A percentile compares a stretch with the other conserved stretches of the same genome.
phyloP scores from a whole-genome alignment of 2,113 vertebrate species.

The Leptodactylus fuscus region DNA sequence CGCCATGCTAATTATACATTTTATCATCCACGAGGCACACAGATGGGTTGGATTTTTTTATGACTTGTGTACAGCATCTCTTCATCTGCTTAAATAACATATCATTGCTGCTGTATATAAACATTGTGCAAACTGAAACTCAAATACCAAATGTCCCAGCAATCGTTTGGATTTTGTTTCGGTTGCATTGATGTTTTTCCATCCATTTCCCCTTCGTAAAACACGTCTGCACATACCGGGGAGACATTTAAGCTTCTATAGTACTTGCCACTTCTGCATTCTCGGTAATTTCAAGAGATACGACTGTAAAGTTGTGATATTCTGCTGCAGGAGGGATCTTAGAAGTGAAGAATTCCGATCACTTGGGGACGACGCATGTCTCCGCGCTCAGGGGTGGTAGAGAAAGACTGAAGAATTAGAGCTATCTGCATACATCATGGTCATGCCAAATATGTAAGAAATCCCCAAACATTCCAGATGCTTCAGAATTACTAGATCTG shows the following conservation, averaged over 20 bases:
- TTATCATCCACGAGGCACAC: background rate
- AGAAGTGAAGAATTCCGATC: background rate
- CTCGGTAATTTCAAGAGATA: background rate
- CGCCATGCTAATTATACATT: constrained; percentile 20
- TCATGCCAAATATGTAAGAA: no score
- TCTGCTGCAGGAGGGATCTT: background rate
- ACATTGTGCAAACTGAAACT: constrained; percentile 42
- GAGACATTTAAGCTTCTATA: background rate
- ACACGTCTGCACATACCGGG: background rate
- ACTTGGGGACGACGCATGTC: background rate
- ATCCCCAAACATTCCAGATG: no score
- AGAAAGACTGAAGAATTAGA: background rate
- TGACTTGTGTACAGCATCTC: constrained; percentile 12
- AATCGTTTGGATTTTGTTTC: background rate
- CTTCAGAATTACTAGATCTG: background rate
- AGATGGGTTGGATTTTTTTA: constrained; percentile 30
- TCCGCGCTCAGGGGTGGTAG: background rate
- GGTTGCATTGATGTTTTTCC: background rate
- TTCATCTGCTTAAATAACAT: constrained; percentile 40
- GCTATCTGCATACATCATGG: no score
- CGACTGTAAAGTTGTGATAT: background rate
- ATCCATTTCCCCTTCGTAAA: background rate
- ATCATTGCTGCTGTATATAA: constrained; percentile 19
- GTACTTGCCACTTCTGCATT: background rate
- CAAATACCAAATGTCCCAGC: constrained; percentile 30